Base-by-base conservation (phyloP, 2,888 invertebrate species). In the Morpho helenor region DNA sequence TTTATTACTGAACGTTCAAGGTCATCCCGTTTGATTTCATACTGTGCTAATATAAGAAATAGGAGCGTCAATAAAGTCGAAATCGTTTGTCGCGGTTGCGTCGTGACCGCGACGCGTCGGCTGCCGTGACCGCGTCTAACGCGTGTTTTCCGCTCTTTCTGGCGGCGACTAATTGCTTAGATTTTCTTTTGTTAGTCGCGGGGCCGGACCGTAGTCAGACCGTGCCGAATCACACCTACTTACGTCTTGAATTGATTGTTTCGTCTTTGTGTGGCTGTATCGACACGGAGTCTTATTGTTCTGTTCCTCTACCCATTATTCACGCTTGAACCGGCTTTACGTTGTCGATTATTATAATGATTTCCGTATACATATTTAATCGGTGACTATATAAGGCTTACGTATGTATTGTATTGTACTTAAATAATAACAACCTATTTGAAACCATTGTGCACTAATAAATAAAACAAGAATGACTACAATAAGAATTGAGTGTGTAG, bases 161-260 rank as follows among this genome's bases (percentile, higher is more conserved):
- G 86, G 82, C 87, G 88, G 82, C 89, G 89, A 88, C 88, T 90
- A 90, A 90, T 90, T 90, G 89, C 89, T 89, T 87, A 87, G 87
- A 88, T 89, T 89, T 90, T 85, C 89, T 88, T 89, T 89, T 87
- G 89, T 88, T 89, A 85, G 88, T 88, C 86, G 84, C 87, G 89
- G 85, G 82, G 85, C 84, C 81, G 80, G 80, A 80, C 76, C 81
- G 83, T 73, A 79, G 80, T 76, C 77, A 74, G 82, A 80, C 87
- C 89, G 85, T 84, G 79, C 76, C 89, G 83, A 88, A 89, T 90
- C 79, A 75, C 87, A 84, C 88, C 87, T 90, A 90, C 89, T 90
- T 89, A 88, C 86, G 80, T 79, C 74, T 78, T 84, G 84, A 88
- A 90, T 90, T 88, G 89, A 90, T 89, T 88, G 88, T 88, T 87